Evolutionary conservation across 2,797 vertebrate genomes (phyloP), one percentile per base, ranked within the genome.

Genomic region (Trachops cirrhosus): DNA sequence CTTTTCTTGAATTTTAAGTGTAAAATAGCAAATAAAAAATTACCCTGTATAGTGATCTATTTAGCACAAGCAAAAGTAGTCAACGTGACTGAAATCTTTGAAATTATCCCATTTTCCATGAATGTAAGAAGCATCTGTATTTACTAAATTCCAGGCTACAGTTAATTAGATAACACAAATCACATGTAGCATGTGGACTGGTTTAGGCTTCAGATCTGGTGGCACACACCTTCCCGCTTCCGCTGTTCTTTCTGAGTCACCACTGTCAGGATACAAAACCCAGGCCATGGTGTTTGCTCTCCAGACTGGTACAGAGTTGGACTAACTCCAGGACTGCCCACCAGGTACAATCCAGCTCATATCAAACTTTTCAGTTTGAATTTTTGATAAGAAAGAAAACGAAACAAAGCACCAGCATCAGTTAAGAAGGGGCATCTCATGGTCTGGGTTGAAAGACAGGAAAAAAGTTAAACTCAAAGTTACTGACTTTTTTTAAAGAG

Each of bases 1-100:
- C 37, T 94, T 90, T 77, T 83, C 73, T 95, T 96, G 75, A 96
- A 91, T 82, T 93, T 80, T 41, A 94, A 91, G 32, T 68, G 14
- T 39, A 92, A 92, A 82, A 19, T 79, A 79, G 39, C 46, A 73
- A 95, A 93, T 86, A 92, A 83, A 96, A 93, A 87, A 71, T 93
- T 89, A 84, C 50, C 39, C 92, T 94, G 62, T 87, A 67, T 32
- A 57, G 18, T 86, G 86, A 93, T 46, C 14, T 48, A 71, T 67
- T 79, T 73, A 75, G 73, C 48, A 75, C 24, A 80, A 91, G 85
- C 78, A 32, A 86, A 91, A 73, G 14, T 48, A 80, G 34, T 50
- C 57, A 87, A 52, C 26, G 9, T 86, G 88, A 96, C 70, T 83
- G 89, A 91, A 91, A 26, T 77, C 79, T 92, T 86, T 82, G 74